phyloP scores from a whole-genome alignment of 1,140 invertebrate genomes.

The Sarcophaga peregrina region DNA sequence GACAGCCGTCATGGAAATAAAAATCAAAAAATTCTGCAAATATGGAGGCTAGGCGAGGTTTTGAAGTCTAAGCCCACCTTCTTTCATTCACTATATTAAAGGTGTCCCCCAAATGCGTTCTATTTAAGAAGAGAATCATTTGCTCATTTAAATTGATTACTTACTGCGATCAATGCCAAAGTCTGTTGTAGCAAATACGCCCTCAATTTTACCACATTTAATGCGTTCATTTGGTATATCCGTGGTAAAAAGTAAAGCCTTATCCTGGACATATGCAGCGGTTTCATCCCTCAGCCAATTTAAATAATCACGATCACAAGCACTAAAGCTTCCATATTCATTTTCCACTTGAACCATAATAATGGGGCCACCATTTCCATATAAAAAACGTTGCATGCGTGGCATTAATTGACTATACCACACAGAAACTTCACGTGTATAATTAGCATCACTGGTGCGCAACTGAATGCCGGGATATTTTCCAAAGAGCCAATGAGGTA shows the following conservation, averaged over 20 bases:
- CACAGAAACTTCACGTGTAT: conserved; percentile 70
- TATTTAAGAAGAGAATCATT: too few relatives aligned
- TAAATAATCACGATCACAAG: conserved; percentile 76
- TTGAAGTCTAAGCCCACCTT: not conserved
- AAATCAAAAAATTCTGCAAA: conserved; percentile 18
- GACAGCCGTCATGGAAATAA: not conserved
- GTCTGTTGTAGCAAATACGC: conserved; percentile 77
- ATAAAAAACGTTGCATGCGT: conserved; percentile 70
- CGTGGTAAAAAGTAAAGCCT: conserved; percentile 79
- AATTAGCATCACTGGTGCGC: conserved; percentile 71
- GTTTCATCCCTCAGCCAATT: conserved; percentile 72
- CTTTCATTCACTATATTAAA: too few relatives aligned
- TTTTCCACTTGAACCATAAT: conserved; percentile 85
- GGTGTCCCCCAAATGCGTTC: too few relatives aligned
- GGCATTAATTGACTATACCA: conserved; percentile 73
- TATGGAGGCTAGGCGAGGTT: too few relatives aligned
- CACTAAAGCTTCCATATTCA: conserved; percentile 80
- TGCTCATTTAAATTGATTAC: conserved; percentile 30
- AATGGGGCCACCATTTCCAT: conserved; percentile 80
- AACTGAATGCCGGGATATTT: conserved; percentile 76
- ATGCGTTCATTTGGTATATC: conserved; percentile 70
- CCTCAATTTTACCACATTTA: conserved; percentile 72
- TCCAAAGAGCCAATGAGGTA: conserved; percentile 83
- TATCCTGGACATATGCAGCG: conserved; percentile 68
- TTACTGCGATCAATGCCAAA: conserved; percentile 69